phyloP scores from a whole-genome alignment of 2,888 invertebrate genomes.

The Tenthredo scrophulariae region DNA sequence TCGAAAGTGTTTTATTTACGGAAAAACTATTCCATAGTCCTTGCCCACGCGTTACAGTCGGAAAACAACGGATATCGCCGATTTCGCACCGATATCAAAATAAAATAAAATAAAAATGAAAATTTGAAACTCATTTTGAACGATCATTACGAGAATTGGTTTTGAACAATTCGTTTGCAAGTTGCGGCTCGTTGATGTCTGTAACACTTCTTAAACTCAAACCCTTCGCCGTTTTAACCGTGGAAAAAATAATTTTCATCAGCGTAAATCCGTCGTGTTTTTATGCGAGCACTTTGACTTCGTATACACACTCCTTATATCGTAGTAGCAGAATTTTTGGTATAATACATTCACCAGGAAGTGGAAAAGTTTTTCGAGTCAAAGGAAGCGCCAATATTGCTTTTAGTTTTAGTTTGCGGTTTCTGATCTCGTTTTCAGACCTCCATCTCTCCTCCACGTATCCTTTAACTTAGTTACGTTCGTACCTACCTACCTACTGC shows the following conservation, averaged over 20 bases:
- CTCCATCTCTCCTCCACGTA: neutral
- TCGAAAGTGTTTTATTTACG: conserved; percentile 40
- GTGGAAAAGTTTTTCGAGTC: neutral
- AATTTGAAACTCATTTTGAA: neutral
- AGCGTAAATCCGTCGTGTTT: no score
- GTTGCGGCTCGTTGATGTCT: neutral
- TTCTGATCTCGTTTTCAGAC: conserved; percentile 39
- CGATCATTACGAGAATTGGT: neutral
- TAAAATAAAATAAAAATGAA: neutral
- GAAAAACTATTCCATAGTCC: neutral
- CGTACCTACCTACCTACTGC: conserved; percentile 31
- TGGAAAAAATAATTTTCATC: no score
- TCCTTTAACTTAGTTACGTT: conserved; percentile 31
- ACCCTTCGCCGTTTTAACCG: no score
- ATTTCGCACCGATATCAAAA: neutral
- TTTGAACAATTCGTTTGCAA: neutral
- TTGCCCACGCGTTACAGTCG: neutral
- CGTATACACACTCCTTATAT: no score
- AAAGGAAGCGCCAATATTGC: conserved; percentile 41
- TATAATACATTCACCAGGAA: conserved; percentile 25
- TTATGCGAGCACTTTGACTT: no score
- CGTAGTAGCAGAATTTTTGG: neutral
- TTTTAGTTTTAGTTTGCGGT: conserved; percentile 46
- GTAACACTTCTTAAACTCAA: no score
- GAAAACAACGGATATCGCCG: neutral